These are phyloP conservation scores for Scaptomyza parva DNA, from an alignment of 2,888 invertebrate species.

Conservation along the genomic window DNA sequence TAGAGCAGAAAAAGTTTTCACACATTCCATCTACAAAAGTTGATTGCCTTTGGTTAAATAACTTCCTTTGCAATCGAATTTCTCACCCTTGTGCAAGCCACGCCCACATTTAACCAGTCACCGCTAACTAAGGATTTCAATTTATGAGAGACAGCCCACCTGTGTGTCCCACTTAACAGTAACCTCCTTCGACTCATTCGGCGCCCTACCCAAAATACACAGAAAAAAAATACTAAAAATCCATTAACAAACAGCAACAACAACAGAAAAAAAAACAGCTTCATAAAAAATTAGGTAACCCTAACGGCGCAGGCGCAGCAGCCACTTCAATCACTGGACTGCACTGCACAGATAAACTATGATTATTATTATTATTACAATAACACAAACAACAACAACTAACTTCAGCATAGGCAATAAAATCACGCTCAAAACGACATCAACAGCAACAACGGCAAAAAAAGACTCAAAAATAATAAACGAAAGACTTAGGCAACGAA, in stretches of 20 bases:
- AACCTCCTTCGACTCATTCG: constrained; percentile 41
- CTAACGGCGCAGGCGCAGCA: constrained; percentile 61
- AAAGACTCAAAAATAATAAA: constrained; percentile 25
- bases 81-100: neutral
- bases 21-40: neutral
- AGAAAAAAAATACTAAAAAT: constrained; percentile 13
- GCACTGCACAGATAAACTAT: constrained; percentile 54
- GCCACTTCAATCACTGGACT: constrained; percentile 46
- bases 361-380: constrained; percentile 63
- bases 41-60: neutral
- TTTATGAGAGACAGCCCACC: constrained; percentile 55
- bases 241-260: constrained; percentile 37
- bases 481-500: constrained; percentile 53
- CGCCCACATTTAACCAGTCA: constrained; percentile 15
- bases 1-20: neutral
- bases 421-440: constrained; percentile 32
- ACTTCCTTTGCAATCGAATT: constrained; percentile 4
- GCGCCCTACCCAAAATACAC: constrained; percentile 65
- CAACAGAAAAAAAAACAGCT: constrained; percentile 4
- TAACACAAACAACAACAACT: constrained; percentile 11
- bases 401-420: constrained; percentile 38
- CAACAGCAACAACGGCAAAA: constrained; percentile 10
- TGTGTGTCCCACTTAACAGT: constrained; percentile 53
- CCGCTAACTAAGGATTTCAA: constrained; percentile 50
- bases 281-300: constrained; percentile 46